Evolutionary conservation across 2,113 vertebrate species (phyloP).

Genomic region (Tympanuchus pallidicinctus): DNA sequence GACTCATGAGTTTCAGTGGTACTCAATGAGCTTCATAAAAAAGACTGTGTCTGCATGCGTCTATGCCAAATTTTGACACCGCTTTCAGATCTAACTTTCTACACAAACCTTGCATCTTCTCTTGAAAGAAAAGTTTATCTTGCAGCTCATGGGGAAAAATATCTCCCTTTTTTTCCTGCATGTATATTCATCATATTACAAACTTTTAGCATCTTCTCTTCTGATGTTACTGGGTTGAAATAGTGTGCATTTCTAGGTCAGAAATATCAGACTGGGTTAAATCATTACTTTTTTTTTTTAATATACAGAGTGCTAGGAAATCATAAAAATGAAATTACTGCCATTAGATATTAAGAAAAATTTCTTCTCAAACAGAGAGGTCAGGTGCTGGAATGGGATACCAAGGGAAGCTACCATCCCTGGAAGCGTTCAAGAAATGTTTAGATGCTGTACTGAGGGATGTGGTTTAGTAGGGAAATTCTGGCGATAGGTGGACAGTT

Average conservation of each 20-base stretch:
- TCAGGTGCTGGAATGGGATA: too few relatives aligned
- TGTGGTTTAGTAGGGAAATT: too few relatives aligned
- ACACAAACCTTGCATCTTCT: neutral
- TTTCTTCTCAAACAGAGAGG: too few relatives aligned
- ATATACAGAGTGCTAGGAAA: neutral
- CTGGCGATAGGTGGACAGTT: too few relatives aligned
- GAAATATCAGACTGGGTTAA: neutral
- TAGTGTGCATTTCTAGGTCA: neutral
- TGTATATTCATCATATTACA: neutral
- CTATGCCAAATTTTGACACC: neutral
- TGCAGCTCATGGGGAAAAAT: neutral
- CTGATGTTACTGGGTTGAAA: neutral
- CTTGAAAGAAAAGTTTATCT: neutral
- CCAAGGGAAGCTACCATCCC: too few relatives aligned
- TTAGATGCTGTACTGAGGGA: too few relatives aligned
- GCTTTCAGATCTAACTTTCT: neutral
- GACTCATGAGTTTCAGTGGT: neutral
- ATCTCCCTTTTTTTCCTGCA: neutral
- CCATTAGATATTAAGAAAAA: too few relatives aligned
- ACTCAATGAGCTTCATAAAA: neutral
- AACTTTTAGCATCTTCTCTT: neutral
- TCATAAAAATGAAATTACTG: neutral
- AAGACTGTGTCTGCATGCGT: neutral
- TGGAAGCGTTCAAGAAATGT: too few relatives aligned
- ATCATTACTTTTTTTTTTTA: neutral